These are phyloP conservation scores for Drosophila acutilabella DNA, from an alignment of 2,888 invertebrate genomes.

Conservation along the genomic window DNA sequence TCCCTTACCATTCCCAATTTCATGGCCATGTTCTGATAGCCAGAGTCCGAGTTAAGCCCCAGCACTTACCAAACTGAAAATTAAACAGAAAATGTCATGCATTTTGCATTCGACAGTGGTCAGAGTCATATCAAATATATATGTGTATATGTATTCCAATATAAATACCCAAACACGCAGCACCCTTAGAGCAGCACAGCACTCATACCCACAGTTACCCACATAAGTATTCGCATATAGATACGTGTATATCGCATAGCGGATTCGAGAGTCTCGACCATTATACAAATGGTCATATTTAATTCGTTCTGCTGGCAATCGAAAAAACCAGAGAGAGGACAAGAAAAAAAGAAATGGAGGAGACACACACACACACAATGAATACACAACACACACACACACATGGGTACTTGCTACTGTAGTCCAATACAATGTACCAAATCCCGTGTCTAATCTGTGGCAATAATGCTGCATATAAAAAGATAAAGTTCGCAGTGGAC, in stretches of 20 bases:
- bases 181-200: conserved; percentile 1
- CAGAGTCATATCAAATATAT: conserved; percentile 49
- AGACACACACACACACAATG: conserved; percentile 5
- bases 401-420: neutral
- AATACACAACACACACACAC: too few species aligned
- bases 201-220: conserved; percentile 28
- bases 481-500: conserved; percentile 79
- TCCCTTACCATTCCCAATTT: neutral
- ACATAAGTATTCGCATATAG: conserved; percentile 24
- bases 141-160: conserved; percentile 12
- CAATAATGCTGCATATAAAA: conserved; percentile 82
- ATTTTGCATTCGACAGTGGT: conserved; percentile 71
- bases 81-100: conserved; percentile 78
- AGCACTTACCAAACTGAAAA: conserved; percentile 70
- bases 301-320: conserved; percentile 81
- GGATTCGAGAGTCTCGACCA: conserved; percentile 54
- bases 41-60: conserved; percentile 59
- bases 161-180: conserved; percentile 4
- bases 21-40: neutral
- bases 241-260: conserved; percentile 33
- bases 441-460: conserved; percentile 82
- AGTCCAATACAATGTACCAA: conserved; percentile 54
- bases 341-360: conserved; percentile 23
- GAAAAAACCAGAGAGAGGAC: conserved; percentile 32
- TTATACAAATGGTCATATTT: conserved; percentile 81